Evolutionary conservation across 2,888 invertebrate genomes (phyloP), one percentile per base, ranked within the genome.

Genomic region (Drosophila anomalipes): DNA sequence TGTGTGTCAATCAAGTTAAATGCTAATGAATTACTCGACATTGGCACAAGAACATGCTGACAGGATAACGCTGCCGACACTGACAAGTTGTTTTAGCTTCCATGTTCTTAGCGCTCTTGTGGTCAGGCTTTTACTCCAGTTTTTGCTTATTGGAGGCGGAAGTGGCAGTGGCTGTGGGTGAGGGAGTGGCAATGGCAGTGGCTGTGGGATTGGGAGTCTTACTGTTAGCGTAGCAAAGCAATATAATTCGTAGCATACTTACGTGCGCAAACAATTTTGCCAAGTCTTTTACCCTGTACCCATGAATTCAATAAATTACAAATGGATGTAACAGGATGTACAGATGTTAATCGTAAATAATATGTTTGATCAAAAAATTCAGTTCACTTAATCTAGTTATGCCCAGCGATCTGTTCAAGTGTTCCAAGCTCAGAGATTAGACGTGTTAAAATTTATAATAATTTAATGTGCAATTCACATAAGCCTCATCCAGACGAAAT

Each of bases 1-100:
- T 72, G 86, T 79, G 78, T 91, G 89, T 90, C 91, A 89, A 91
- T 91, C 90, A 91, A 80, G 77, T 83, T 85, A 91, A 89, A 89
- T 91, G 88, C 85, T 89, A 89, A 89, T 89, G 91, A 89, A 89
- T 91, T 91, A 87, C 85, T 85, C 70, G 78, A 68, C 79, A 71
- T 73, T 68, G 64, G 74, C 61, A 67, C 53, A 66, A 78, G 79
- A 85, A 89, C 79, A 74, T 78, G 89, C 84, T 84, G 91, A 86
- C 91, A 90, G 86, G 61, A 74, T 68, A 80, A 76, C 66, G 70
- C 69, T 44, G 70, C 47, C 52, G 70, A 65, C 77, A 68, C 89
- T 77, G 84, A 86, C 89, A 89, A 89, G 82, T 82, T 89, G 79
- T 77, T 83, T 81, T 77, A 72, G 70, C 62, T 72, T 64, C 39